A percentile compares a stretch with the other conserved stretches of the same genome.
These are phyloP conservation scores for Phrynocephalus guinanensis DNA, from an alignment of 2,797 vertebrate species.

Conservation along the genomic window DNA sequence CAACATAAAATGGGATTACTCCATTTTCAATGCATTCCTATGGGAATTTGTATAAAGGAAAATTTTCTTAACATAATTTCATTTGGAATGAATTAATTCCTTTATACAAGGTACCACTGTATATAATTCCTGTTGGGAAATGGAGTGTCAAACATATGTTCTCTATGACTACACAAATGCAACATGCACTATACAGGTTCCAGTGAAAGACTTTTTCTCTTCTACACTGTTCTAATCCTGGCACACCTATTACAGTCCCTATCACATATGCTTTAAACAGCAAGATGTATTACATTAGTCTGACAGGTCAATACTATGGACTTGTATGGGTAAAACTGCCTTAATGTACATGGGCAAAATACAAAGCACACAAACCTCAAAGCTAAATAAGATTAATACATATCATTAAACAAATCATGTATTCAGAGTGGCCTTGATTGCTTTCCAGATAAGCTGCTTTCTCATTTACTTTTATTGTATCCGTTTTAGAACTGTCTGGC, in stretches of 20 bases:
- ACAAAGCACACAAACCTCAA: constrained; percentile 1
- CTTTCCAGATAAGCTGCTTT: neutral
- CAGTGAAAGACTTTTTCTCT: neutral
- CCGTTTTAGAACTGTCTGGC: neutral
- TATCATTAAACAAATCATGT: constrained; percentile 30
- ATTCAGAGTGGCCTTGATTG: neutral
- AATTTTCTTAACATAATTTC: too few species aligned
- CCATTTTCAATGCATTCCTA: too few species aligned
- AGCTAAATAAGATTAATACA: constrained; percentile 20
- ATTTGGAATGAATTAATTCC: too few species aligned
- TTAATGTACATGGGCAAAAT: constrained; percentile 18
- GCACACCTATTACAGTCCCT: neutral
- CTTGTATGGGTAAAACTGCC: neutral
- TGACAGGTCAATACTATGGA: constrained; percentile 13
- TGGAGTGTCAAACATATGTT: neutral
- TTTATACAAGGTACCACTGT: too few species aligned
- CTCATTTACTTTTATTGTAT: constrained; percentile 7
- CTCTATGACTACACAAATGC: neutral
- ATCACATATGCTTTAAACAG: constrained; percentile 16
- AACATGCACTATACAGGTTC: neutral
- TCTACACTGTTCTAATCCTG: neutral
- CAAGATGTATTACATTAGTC: constrained; percentile 19
- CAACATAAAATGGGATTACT: too few species aligned
- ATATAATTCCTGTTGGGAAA: neutral
- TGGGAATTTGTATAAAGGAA: too few species aligned